Conservation (phyloP, 2,888 invertebrate species). For the Marasmarcha lunaedactyla region DNA sequence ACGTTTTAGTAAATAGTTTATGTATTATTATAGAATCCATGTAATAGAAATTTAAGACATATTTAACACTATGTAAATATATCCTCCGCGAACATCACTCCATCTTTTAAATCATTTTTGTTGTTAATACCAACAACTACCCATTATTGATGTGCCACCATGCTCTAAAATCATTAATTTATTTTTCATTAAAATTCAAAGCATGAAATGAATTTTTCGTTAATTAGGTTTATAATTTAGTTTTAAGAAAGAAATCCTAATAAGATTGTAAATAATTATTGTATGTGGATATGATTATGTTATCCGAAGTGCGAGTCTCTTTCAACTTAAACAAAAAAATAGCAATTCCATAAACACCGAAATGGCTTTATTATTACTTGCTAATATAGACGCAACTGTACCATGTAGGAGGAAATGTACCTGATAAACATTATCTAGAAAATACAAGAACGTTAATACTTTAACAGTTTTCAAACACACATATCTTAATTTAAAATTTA, state of each 20-base stretch:
- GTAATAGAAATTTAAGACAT: constrained; percentile 37
- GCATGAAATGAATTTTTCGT: constrained; percentile 44
- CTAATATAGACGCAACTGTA: no score
- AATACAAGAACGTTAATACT: no score
- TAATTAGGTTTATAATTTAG: constrained; percentile 58
- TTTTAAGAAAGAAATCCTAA: constrained; percentile 36
- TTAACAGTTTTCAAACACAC: no score
- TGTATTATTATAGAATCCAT: constrained; percentile 31
- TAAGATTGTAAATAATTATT: constrained; percentile 61
- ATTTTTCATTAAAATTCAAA: constrained; percentile 54
- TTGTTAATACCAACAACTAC: constrained; percentile 8
- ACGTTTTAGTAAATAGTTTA: background rate
- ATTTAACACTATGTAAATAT: constrained; percentile 47
- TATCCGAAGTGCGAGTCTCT: no score
- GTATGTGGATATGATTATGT: constrained; percentile 22
- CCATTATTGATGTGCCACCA: constrained; percentile 46
- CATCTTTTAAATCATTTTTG: background rate
- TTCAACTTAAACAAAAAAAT: no score
- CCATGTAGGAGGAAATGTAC: no score
- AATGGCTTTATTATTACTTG: no score
- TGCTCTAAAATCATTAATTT: constrained; percentile 63
- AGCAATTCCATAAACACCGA: no score
- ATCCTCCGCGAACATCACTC: constrained; percentile 14
- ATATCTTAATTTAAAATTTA: no score
- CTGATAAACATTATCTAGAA: no score